Evolutionary conservation across 2,888 invertebrate species (phyloP).

Genomic region (Embidobia sp.): DNA sequence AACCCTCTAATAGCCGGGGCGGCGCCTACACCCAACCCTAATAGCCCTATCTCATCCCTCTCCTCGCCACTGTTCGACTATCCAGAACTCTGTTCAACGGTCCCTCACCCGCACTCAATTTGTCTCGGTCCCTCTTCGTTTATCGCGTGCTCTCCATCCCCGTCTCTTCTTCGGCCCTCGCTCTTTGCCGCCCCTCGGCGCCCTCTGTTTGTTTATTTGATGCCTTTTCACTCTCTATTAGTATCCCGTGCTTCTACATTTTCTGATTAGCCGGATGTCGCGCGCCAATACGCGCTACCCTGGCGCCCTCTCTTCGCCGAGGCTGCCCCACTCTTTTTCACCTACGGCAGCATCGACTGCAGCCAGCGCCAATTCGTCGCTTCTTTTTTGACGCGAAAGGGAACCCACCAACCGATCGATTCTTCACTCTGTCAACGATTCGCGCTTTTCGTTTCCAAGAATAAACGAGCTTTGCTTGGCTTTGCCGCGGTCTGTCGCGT

Average conservation of each 20-base stretch:
- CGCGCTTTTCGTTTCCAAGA: slow-evolving; percentile 68
- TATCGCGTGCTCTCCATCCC: slow-evolving; percentile 21
- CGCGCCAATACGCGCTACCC: slow-evolving; percentile 64
- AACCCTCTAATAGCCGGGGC: slow-evolving; percentile 82
- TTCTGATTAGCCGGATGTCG: slow-evolving; percentile 71
- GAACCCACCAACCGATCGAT: slow-evolving; percentile 74
- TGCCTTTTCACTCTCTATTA: slow-evolving; percentile 82
- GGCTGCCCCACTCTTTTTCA: slow-evolving; percentile 51
- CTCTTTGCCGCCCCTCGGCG: slow-evolving; percentile 30
- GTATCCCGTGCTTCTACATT: slow-evolving; percentile 80
- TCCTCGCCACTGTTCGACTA: slow-evolving; percentile 70
- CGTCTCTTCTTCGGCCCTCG: slow-evolving; percentile 58
- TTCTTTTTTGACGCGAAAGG: slow-evolving; percentile 75
- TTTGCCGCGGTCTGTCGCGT: slow-evolving; percentile 66
- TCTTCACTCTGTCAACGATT: slow-evolving; percentile 68
- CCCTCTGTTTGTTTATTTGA: slow-evolving; percentile 81
- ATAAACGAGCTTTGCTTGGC: slow-evolving; percentile 67
- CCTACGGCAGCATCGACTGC: slow-evolving; percentile 62
- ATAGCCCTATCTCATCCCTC: slow-evolving; percentile 80
- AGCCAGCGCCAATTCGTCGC: slow-evolving; percentile 69
- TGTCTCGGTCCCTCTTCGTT: slow-evolving; percentile 56
- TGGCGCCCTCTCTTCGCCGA: slow-evolving; percentile 32
- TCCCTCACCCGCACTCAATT: slow-evolving; percentile 63
- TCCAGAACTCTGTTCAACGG: slow-evolving; percentile 67
- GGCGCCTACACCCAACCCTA: slow-evolving; percentile 81